These are phyloP conservation scores for Diogma glabrata DNA, from an alignment of 2,888 invertebrate genomes.

Conservation along the genomic window DNA sequence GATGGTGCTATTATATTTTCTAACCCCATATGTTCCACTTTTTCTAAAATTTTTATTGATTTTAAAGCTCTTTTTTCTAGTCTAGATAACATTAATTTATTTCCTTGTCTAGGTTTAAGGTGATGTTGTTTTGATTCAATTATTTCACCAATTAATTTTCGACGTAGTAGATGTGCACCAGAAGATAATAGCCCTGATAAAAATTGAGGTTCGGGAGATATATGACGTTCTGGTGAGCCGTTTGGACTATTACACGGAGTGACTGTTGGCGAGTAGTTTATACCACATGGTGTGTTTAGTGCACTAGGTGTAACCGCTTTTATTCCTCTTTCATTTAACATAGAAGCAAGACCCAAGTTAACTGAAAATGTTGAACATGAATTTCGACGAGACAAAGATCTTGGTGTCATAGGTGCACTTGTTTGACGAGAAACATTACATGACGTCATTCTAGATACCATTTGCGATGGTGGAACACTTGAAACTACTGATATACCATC, in stretches of 20 bases:
- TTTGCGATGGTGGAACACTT: conserved; percentile 48
- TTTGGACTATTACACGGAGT: conserved; percentile 78
- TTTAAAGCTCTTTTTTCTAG: conserved; percentile 37
- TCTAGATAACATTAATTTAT: conserved; percentile 32
- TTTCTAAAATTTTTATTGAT: conserved; percentile 48
- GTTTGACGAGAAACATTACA: conserved; percentile 43
- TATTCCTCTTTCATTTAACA: conserved; percentile 67
- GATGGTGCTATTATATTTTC: conserved; percentile 38
- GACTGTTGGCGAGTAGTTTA: conserved; percentile 65
- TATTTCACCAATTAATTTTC: conserved; percentile 46
- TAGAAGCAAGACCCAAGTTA: conserved; percentile 52
- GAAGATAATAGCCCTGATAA: conserved; percentile 46
- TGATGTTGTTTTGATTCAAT: conserved; percentile 29
- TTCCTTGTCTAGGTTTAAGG: conserved; percentile 25
- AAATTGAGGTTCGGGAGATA: conserved; percentile 37
- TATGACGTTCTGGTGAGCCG: conserved; percentile 45
- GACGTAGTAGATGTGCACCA: conserved; percentile 52
- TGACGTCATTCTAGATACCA: conserved; percentile 58
- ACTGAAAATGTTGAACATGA: conserved; percentile 73
- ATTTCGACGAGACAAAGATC: conserved; percentile 58
- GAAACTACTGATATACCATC: conserved; percentile 59
- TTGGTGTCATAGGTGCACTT: conserved; percentile 38
- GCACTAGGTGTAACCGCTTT: conserved; percentile 60
- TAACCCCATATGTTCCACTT: conserved; percentile 55
- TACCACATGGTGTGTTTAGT: conserved; percentile 49